A percentile compares a stretch with the other conserved stretches of the same genome.
Evolutionary conservation across 1,140 invertebrate species (phyloP).

Genomic region (Nixonia krombeini): DNA sequence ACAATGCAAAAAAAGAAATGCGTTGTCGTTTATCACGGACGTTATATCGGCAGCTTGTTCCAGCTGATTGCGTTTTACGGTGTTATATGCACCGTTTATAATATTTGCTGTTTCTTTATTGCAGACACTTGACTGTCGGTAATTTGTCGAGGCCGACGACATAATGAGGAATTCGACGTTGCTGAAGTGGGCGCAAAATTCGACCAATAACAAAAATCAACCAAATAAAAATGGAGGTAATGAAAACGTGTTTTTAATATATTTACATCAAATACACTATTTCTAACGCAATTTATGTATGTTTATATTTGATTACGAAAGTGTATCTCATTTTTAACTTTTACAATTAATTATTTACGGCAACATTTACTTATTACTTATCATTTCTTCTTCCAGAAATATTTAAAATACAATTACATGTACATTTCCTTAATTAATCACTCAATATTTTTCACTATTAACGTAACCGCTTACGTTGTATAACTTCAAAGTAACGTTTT

Average conservation of each 20-base stretch:
- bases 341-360: no score
- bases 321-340: no score
- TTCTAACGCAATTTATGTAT: no score
- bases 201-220: slow-evolving; percentile 72
- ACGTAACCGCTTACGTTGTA: no score
- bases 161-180: slow-evolving; percentile 75
- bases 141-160: slow-evolving; percentile 25
- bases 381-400: not conserved
- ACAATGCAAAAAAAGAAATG: slow-evolving; percentile 10
- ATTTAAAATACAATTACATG: not conserved
- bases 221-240: slow-evolving; percentile 66
- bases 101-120: slow-evolving; percentile 38
- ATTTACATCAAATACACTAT: no score
- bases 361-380: not conserved
- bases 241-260: no score
- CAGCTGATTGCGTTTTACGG: no score
- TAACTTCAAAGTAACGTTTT: no score
- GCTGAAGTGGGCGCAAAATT: slow-evolving; percentile 75
- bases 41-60: not conserved
- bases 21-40: not conserved
- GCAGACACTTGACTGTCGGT: slow-evolving; percentile 47
- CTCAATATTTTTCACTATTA: no score
- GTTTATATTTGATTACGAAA: no score
- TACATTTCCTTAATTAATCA: no score
- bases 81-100: no score